Base-by-base conservation (phyloP, 2,888 invertebrate species). In the Heliconius hortense region DNA sequence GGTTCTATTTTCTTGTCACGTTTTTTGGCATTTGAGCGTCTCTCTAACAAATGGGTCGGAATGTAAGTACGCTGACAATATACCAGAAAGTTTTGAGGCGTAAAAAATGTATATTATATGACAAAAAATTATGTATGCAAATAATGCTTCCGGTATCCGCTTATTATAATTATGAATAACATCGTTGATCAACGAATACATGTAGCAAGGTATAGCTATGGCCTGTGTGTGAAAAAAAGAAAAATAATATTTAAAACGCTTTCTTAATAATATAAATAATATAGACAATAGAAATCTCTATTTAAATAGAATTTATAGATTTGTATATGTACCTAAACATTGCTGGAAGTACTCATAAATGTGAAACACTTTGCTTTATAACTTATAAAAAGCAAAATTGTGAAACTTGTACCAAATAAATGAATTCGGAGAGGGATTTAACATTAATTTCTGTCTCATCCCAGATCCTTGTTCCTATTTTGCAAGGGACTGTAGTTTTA, bases 1-100 rank as follows among this genome's bases (percentile, higher is more conserved):
- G n/a, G n/a, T n/a, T n/a, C n/a, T n/a, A n/a, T n/a, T n/a, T 91
- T 91, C 91, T 89, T 85, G 91, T 92, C 91, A 91, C 91, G 91
- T 91, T 90, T 91, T 90, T 87, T 73, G 88, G 82, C 87, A 86
- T 90, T 91, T 90, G 90, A 90, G 88, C 87, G 87, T 89, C 88
- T 88, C 86, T 85, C 85, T 84, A 87, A 89, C 90, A 90, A 90
- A 90, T 89, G 89, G 88, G 83, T 84, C 81, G 87, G 87, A 90
- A 89, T 87, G 87, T 87, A 89, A 89, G 88, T 87, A 88, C 88
- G 87, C 87, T 84, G 84, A 82, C 86, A 85, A 83, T 85, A 77
- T 73, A 76, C 68, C 73, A 35, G n/a, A 35, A 56, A 69, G 24
- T 56, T 69, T 69, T 31, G 56, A 64, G 35, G 39, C n/a, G 35